phyloP scores from a whole-genome alignment of 1,140 invertebrate species.

The Bombus sylvicola region DNA sequence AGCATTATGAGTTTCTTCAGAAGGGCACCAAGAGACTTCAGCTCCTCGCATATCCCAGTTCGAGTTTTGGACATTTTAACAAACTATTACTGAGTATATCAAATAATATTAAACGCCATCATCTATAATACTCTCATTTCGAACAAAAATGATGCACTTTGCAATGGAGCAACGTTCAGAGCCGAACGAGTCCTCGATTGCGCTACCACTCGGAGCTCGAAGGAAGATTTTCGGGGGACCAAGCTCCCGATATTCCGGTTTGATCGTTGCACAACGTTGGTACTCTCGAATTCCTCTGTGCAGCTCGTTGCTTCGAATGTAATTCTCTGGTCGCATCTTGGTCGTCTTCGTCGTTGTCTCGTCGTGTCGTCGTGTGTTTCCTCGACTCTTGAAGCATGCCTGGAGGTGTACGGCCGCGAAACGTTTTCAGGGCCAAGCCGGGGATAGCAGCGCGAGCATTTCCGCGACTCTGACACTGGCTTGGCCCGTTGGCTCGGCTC shows the following conservation, averaged over 20 bases:
- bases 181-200: not conserved
- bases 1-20: too few relatives aligned
- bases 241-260: slow-evolving; percentile 64
- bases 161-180: not conserved
- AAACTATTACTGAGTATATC: too few relatives aligned
- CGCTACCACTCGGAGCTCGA: slow-evolving; percentile 18
- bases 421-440: slow-evolving; percentile 8
- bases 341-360: not conserved
- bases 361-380: slow-evolving; percentile 28
- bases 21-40: too few relatives aligned
- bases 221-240: slow-evolving; percentile 56
- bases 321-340: slow-evolving; percentile 1
- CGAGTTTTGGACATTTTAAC: too few relatives aligned
- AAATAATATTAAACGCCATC: too few relatives aligned
- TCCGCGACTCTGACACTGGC: slow-evolving; percentile 58
- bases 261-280: slow-evolving; percentile 61
- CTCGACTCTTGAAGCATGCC: slow-evolving; percentile 17
- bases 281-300: slow-evolving; percentile 53
- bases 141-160: not conserved
- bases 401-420: slow-evolving; percentile 21
- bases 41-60: too few relatives aligned
- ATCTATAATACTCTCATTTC: not conserved
- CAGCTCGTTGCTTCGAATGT: slow-evolving; percentile 15
- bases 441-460: slow-evolving; percentile 17
- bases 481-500: not conserved